Conservation (phyloP, 2,888 invertebrate species). For the Drosophila trichaetosa region DNA sequence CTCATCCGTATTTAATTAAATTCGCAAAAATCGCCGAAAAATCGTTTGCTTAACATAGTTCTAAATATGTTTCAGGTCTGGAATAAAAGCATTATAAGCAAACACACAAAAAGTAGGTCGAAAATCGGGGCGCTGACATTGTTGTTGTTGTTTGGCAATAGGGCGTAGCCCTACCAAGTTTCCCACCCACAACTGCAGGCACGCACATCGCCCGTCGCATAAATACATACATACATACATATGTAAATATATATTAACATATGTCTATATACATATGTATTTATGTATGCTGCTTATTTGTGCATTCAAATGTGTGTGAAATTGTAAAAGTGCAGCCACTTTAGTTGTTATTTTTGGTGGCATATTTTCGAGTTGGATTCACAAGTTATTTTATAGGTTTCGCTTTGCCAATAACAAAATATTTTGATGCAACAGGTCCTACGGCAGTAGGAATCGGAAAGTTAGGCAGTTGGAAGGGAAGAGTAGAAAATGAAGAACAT, state of each 20-base stretch:
- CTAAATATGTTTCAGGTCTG: constrained; percentile 30
- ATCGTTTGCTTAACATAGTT: constrained; percentile 22
- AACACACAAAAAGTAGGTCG: constrained; percentile 64
- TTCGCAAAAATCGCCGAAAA: not conserved
- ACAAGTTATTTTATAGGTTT: constrained; percentile 31
- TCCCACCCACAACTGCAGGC: constrained; percentile 48
- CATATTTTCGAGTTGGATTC: constrained; percentile 28
- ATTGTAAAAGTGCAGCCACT: constrained; percentile 53
- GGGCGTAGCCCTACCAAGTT: constrained; percentile 20
- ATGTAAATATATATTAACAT: constrained; percentile 5
- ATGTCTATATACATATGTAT: constrained; percentile 1
- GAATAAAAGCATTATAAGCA: constrained; percentile 53
- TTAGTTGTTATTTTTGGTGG: constrained; percentile 14
- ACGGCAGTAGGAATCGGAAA: not conserved
- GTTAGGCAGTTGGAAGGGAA: not conserved
- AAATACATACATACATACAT: constrained; percentile 1
- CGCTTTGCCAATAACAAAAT: constrained; percentile 20
- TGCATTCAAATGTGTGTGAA: constrained; percentile 15
- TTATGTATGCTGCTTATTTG: not conserved
- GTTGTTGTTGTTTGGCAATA: constrained; percentile 39
- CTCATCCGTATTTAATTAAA: constrained; percentile 17
- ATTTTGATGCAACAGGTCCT: constrained; percentile 56
- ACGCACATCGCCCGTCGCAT: constrained; percentile 48
- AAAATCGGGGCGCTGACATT: constrained; percentile 67
- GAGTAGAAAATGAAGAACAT: not conserved